phyloP scores from a whole-genome alignment of 2,888 invertebrate genomes.

The Zaprionus lineosus region DNA sequence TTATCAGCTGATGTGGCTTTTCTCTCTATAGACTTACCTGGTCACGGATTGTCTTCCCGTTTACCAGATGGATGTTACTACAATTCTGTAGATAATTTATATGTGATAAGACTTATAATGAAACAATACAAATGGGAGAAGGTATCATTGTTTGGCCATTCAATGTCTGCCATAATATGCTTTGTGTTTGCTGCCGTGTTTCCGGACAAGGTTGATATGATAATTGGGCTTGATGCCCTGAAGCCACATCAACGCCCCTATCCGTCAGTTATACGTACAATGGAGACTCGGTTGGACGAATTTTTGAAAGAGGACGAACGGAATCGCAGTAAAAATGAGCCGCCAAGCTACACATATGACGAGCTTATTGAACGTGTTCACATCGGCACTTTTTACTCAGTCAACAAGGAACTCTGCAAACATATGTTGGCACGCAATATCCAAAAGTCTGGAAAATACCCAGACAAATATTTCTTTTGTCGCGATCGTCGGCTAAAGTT shows the following conservation, averaged over 20 bases:
- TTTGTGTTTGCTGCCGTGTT: conserved; percentile 86
- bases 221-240: conserved; percentile 80
- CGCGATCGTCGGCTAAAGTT: conserved; percentile 87
- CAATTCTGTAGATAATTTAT: conserved; percentile 82
- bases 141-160: conserved; percentile 87
- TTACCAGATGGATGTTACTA: conserved; percentile 85
- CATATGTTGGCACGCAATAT: conserved; percentile 85
- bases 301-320: conserved; percentile 83
- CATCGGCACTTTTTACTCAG: conserved; percentile 85
- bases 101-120: conserved; percentile 85
- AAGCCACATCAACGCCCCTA: conserved; percentile 80
- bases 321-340: conserved; percentile 83
- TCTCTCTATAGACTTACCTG: conserved; percentile 87
- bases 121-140: conserved; percentile 88
- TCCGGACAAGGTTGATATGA: conserved; percentile 82
- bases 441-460: conserved; percentile 84
- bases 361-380: conserved; percentile 86
- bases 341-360: conserved; percentile 86
- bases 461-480: conserved; percentile 86
- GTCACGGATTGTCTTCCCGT: conserved; percentile 88
- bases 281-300: conserved; percentile 83
- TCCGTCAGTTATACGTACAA: conserved; percentile 73
- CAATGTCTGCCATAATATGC: conserved; percentile 86
- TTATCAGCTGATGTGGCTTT: conserved; percentile 84
- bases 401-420: conserved; percentile 84